A percentile compares a stretch with the other conserved stretches of the same genome.
phyloP scores from a whole-genome alignment of 2,888 invertebrate species.

The Sialis lutaria region DNA sequence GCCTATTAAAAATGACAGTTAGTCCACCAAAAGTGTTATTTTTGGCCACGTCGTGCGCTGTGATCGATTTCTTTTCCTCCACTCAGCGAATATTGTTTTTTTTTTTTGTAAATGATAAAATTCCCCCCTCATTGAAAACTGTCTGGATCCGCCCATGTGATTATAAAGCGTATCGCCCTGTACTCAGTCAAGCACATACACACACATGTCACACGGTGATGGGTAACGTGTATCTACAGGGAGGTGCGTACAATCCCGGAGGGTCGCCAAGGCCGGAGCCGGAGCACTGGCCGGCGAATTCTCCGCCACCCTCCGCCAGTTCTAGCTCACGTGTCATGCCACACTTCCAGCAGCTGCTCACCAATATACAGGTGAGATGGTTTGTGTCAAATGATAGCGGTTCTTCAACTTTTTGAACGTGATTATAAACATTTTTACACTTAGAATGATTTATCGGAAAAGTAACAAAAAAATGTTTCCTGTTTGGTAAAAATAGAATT shows the following conservation, averaged over 20 bases:
- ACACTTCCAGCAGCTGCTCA: constrained; percentile 49
- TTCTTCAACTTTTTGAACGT: neutral
- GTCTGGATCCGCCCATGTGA: too few species aligned
- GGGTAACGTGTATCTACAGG: neutral
- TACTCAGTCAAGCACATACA: too few species aligned
- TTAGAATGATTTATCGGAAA: neutral
- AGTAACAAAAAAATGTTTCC: neutral
- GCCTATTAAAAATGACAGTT: too few species aligned
- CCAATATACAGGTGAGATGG: constrained; percentile 52
- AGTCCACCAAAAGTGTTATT: too few species aligned
- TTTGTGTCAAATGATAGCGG: neutral
- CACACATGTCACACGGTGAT: too few species aligned
- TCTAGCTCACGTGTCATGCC: constrained; percentile 40
- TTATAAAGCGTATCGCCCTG: too few species aligned
- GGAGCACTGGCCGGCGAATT: constrained; percentile 17
- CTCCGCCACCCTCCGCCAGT: constrained; percentile 28
- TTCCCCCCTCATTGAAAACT: too few species aligned
- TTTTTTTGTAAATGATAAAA: too few species aligned
- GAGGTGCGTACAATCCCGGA: neutral
- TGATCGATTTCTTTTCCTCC: too few species aligned
- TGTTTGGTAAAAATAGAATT: neutral
- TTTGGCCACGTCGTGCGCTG: too few species aligned
- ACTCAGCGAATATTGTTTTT: too few species aligned
- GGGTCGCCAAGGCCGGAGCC: constrained; percentile 14
- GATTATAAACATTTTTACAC: neutral